Evolutionary conservation across 92 coral and sea anemone species (phyloP).

Genomic region (Parazoanthus darwini): DNA sequence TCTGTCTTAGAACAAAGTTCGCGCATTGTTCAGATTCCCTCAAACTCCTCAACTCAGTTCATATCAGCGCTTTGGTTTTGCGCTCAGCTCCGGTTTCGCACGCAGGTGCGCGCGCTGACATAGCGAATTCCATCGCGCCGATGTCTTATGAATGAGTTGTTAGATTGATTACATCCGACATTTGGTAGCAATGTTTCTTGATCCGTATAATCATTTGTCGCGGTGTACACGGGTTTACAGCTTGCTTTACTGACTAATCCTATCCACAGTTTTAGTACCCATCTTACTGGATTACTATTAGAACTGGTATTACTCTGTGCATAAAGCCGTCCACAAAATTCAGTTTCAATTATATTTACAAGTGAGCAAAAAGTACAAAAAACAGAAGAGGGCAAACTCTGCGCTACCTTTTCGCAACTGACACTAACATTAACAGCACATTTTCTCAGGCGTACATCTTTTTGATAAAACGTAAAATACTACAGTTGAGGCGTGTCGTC

Average conservation of each 20-base stretch:
- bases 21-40: no score
- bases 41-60: no score
- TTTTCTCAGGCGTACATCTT: neutral
- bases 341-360: constrained; percentile 1
- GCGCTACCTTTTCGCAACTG: neutral
- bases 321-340: neutral
- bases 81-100: neutral
- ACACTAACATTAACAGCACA: neutral
- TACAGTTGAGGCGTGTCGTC: neutral
- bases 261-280: neutral
- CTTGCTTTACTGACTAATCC: neutral
- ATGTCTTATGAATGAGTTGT: neutral
- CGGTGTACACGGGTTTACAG: neutral
- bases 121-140: neutral
- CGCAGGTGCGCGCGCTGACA: neutral
- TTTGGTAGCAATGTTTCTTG: neutral
- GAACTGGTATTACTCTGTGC: neutral
- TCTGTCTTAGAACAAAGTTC: no score
- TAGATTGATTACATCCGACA: neutral
- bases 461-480: neutral
- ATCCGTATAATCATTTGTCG: neutral
- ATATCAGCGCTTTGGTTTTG: neutral
- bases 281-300: neutral
- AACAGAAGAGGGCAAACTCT: neutral
- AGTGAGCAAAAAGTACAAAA: neutral